phyloP scores from a whole-genome alignment of 1,140 invertebrate genomes.

The Orius insidiosus region DNA sequence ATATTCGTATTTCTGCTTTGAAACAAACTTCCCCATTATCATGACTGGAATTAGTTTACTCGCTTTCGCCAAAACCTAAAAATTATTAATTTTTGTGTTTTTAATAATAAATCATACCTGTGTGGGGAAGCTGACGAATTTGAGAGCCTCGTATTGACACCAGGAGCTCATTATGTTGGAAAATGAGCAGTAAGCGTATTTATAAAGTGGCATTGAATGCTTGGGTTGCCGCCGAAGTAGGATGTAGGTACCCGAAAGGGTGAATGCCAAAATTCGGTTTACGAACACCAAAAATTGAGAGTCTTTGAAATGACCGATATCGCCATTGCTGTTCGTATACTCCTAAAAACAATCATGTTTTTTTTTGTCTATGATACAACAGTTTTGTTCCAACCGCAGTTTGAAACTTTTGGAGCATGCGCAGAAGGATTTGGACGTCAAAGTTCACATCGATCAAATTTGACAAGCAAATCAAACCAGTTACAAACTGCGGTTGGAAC shows the following conservation, averaged over 20 bases:
- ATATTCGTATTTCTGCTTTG: slow-evolving; percentile 70
- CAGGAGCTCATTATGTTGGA: slow-evolving; percentile 97
- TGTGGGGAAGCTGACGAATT: slow-evolving; percentile 95
- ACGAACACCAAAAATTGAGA: slow-evolving; percentile 92
- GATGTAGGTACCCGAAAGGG: slow-evolving; percentile 45
- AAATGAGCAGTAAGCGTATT: slow-evolving; percentile 91
- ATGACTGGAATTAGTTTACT: slow-evolving; percentile 95
- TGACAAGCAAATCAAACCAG: too few species aligned
- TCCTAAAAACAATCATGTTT: slow-evolving; percentile 37
- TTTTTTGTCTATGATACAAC: too few species aligned
- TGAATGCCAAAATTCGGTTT: slow-evolving; percentile 73
- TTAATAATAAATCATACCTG: slow-evolving; percentile 40
- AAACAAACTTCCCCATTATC: slow-evolving; percentile 92
- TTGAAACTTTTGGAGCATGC: too few species aligned
- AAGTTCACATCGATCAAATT: too few species aligned
- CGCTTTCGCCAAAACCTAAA: slow-evolving; percentile 78
- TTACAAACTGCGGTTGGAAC: too few species aligned
- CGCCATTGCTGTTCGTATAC: slow-evolving; percentile 38
- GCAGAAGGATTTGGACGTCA: too few species aligned
- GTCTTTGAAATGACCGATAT: slow-evolving; percentile 60
- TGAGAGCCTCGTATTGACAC: slow-evolving; percentile 98
- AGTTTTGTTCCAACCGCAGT: too few species aligned
- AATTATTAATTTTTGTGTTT: slow-evolving; percentile 11
- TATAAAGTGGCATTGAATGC: slow-evolving; percentile 76
- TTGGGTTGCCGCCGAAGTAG: slow-evolving; percentile 43